These are phyloP conservation scores for Heliothis subflexa DNA, from an alignment of 1,140 invertebrate species.

Conservation along the genomic window DNA sequence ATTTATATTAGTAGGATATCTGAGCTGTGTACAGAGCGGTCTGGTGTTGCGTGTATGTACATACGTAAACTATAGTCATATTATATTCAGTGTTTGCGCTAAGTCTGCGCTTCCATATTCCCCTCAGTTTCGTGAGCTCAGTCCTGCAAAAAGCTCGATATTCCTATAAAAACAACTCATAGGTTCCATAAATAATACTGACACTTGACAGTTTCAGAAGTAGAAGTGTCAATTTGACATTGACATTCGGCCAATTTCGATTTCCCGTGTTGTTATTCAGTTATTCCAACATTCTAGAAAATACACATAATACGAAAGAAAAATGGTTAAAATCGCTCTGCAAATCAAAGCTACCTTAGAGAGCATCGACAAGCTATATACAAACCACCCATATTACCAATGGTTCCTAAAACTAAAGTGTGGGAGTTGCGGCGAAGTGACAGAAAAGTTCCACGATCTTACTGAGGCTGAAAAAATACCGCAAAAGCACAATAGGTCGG, in stretches of 20 bases:
- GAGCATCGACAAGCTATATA: constrained; percentile 89
- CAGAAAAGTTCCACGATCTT: constrained; percentile 93
- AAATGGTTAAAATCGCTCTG: constrained; percentile 90
- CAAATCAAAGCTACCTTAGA: constrained; percentile 90
- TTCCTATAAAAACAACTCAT: too few relatives aligned
- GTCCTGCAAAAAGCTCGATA: too few relatives aligned
- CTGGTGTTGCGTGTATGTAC: too few relatives aligned
- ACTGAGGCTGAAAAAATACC: constrained; percentile 89
- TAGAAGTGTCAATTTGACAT: neutral
- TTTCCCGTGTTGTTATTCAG: neutral
- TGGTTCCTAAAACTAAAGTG: constrained; percentile 92
- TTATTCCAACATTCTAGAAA: constrained; percentile 4
- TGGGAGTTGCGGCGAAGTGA: constrained; percentile 92
- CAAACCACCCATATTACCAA: constrained; percentile 88
- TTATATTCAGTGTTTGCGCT: too few relatives aligned
- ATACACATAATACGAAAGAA: constrained; percentile 45
- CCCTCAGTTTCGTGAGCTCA: too few relatives aligned
- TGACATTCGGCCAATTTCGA: neutral
- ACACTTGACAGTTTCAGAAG: too few relatives aligned
- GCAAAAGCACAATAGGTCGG: constrained; percentile 90
- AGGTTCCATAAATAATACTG: too few relatives aligned
- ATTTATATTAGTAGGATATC: too few relatives aligned
- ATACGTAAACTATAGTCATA: too few relatives aligned
- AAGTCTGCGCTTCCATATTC: too few relatives aligned
- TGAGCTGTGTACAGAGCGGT: too few relatives aligned